Evolutionary conservation across 92 coral and sea anemone genomes (phyloP).

Genomic region (Siderastrea radians): DNA sequence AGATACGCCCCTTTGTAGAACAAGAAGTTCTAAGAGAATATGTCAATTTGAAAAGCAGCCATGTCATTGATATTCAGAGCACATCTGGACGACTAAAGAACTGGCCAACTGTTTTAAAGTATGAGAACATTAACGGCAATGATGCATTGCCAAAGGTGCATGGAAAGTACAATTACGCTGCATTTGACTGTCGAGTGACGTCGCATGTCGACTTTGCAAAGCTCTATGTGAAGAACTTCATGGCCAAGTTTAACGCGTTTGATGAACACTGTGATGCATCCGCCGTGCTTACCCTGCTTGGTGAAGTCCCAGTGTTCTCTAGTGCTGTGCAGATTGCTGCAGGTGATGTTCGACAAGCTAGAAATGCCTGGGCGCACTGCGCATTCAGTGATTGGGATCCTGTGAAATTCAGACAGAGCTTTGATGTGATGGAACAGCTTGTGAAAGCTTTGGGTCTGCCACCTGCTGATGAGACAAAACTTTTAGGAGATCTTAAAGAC

Average conservation of each 20-base stretch:
- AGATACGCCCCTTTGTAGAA: slow-evolving; percentile 47
- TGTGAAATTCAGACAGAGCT: slow-evolving; percentile 20
- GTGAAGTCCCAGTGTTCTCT: slow-evolving; percentile 58
- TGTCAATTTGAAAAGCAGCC: slow-evolving; percentile 33
- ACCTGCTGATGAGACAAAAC: background rate
- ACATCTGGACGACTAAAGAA: background rate
- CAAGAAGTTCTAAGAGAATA: slow-evolving; percentile 63
- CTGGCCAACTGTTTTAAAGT: background rate
- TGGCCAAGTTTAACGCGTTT: slow-evolving; percentile 65
- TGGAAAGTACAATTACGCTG: background rate
- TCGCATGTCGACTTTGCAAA: slow-evolving; percentile 63
- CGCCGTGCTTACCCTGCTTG: slow-evolving; percentile 50
- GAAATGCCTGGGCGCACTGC: slow-evolving; percentile 73
- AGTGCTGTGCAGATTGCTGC: slow-evolving; percentile 50
- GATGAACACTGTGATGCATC: slow-evolving; percentile 70
- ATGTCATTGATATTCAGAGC: slow-evolving; percentile 49
- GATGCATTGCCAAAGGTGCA: slow-evolving; percentile 46
- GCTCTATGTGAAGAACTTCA: slow-evolving; percentile 48
- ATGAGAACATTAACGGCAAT: slow-evolving; percentile 37
- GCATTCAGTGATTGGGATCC: slow-evolving; percentile 55
- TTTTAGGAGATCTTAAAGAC: slow-evolving; percentile 27
- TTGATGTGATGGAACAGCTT: slow-evolving; percentile 23
- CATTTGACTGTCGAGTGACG: slow-evolving; percentile 47
- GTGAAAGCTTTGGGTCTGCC: slow-evolving; percentile 30
- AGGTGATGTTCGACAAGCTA: slow-evolving; percentile 36